Evolutionary conservation across 2,888 invertebrate genomes (phyloP).

Genomic region (Cyrtodaria siliqua): DNA sequence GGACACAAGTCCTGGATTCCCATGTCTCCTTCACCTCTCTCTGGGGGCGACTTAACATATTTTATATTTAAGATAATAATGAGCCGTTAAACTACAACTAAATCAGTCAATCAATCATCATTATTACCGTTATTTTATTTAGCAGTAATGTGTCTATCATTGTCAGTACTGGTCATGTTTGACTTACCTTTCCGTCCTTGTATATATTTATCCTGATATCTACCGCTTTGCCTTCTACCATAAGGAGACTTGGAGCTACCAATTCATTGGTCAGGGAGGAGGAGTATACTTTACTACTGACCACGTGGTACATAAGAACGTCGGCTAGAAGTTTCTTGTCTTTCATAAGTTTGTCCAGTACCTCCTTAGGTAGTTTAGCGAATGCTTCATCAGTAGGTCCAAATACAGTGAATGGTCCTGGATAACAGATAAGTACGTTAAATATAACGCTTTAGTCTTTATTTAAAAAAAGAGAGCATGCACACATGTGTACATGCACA

Average conservation of each 20-base stretch:
- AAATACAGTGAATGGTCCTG: constrained; percentile 73
- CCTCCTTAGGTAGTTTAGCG: constrained; percentile 54
- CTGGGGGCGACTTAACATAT: too few relatives aligned
- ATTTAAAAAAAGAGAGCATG: too few relatives aligned
- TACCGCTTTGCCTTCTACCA: constrained; percentile 31
- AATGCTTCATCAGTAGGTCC: constrained; percentile 72
- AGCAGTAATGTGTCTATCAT: too few relatives aligned
- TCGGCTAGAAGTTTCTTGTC: constrained; percentile 67
- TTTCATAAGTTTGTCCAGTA: constrained; percentile 51
- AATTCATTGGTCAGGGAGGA: constrained; percentile 68
- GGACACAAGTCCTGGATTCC: too few relatives aligned
- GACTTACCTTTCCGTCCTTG: constrained; percentile 60
- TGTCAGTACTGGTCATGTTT: too few relatives aligned
- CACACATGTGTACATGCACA: too few relatives aligned
- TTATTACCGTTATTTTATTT: too few relatives aligned
- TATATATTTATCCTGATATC: constrained; percentile 70
- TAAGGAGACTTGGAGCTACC: constrained; percentile 53
- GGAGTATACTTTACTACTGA: constrained; percentile 76
- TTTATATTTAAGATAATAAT: too few relatives aligned
- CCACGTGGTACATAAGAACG: constrained; percentile 82
- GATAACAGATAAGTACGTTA: background rate
- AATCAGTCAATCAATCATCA: too few relatives aligned
- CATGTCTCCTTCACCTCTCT: too few relatives aligned
- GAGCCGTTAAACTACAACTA: too few relatives aligned
- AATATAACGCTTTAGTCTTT: too few relatives aligned